phyloP scores from a whole-genome alignment of 2,797 vertebrate genomes.

The Brachyrhaphis roseni region DNA sequence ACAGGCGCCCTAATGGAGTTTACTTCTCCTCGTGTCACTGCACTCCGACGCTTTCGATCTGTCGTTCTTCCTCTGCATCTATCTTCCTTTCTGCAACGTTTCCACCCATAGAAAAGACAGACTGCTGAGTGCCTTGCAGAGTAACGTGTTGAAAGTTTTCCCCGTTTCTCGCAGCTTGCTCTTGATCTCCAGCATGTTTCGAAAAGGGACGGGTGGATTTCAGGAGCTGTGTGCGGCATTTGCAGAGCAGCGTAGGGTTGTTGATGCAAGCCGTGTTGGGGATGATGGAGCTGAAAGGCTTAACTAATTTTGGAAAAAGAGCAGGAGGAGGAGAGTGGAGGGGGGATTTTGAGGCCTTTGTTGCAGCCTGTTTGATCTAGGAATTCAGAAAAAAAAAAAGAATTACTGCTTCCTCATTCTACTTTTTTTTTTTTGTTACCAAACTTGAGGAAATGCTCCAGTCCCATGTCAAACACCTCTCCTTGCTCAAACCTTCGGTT shows the following conservation, averaged over 20 bases:
- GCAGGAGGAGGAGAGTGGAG: constrained; percentile 70
- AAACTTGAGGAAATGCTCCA: constrained; percentile 28
- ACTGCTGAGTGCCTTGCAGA: constrained; percentile 67
- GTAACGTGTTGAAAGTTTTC: constrained; percentile 60
- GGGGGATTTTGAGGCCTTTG: constrained; percentile 79
- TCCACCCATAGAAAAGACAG: constrained; percentile 45
- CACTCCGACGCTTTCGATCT: constrained; percentile 47
- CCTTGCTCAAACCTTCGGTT: constrained; percentile 50
- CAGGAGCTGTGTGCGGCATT: constrained; percentile 54
- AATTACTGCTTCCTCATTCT: constrained; percentile 68
- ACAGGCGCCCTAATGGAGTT: constrained; percentile 26
- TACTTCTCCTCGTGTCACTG: constrained; percentile 46
- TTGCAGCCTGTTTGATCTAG: constrained; percentile 83
- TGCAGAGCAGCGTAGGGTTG: constrained; percentile 62
- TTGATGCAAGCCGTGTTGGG: constrained; percentile 78
- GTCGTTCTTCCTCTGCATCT: constrained; percentile 33
- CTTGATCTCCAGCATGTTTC: constrained; percentile 21
- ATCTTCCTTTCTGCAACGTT: constrained; percentile 19
- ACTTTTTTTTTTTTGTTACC: constrained; percentile 1
- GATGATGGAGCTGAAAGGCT: constrained; percentile 85
- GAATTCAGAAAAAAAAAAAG: constrained; percentile 62
- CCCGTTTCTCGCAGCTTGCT: background rate
- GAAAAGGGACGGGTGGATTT: constrained; percentile 60
- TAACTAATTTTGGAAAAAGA: constrained; percentile 85
- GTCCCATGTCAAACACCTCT: constrained; percentile 41